phyloP scores from a whole-genome alignment of 2,888 invertebrate genomes.

The Ochropleura plecta region DNA sequence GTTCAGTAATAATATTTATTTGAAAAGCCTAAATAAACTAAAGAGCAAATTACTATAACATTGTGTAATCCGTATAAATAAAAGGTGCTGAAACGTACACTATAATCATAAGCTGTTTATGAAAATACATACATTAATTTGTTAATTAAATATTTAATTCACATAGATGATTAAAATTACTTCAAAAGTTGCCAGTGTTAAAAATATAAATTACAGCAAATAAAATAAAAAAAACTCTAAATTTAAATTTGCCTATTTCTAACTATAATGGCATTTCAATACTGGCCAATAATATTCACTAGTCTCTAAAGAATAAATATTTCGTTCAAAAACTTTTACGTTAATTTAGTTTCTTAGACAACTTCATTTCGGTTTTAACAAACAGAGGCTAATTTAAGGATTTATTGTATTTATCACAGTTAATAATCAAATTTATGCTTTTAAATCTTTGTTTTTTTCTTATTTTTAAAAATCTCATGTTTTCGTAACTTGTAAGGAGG shows the following conservation, averaged over 20 bases:
- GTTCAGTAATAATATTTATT: slow-evolving; percentile 10
- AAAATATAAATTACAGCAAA: slow-evolving; percentile 12
- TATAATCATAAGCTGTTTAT: slow-evolving; percentile 58
- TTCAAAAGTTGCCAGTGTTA: slow-evolving; percentile 21
- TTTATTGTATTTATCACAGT: slow-evolving; percentile 40
- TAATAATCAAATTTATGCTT: slow-evolving; percentile 49
- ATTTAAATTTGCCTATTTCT: slow-evolving; percentile 32
- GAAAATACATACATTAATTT: slow-evolving; percentile 34
- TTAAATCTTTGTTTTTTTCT: slow-evolving; percentile 37
- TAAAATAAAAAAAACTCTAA: slow-evolving; percentile 24
- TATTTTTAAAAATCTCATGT: slow-evolving; percentile 62
- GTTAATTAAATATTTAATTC: slow-evolving; percentile 10
- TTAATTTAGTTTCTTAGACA: background rate
- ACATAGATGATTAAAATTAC: slow-evolving; percentile 1
- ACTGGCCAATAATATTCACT: slow-evolving; percentile 38
- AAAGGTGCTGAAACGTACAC: slow-evolving; percentile 62
- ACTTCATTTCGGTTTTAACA: slow-evolving; percentile 39
- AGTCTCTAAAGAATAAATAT: slow-evolving; percentile 14
- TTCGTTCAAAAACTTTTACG: slow-evolving; percentile 2
- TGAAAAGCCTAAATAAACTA: slow-evolving; percentile 46
- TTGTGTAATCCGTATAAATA: slow-evolving; percentile 56
- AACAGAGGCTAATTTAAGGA: slow-evolving; percentile 62
- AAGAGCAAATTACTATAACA: slow-evolving; percentile 40
- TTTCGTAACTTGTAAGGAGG: slow-evolving; percentile 68
- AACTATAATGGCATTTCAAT: slow-evolving; percentile 13